These are phyloP conservation scores for Cenopis cana DNA, from an alignment of 2,888 invertebrate species.

Conservation along the genomic window DNA sequence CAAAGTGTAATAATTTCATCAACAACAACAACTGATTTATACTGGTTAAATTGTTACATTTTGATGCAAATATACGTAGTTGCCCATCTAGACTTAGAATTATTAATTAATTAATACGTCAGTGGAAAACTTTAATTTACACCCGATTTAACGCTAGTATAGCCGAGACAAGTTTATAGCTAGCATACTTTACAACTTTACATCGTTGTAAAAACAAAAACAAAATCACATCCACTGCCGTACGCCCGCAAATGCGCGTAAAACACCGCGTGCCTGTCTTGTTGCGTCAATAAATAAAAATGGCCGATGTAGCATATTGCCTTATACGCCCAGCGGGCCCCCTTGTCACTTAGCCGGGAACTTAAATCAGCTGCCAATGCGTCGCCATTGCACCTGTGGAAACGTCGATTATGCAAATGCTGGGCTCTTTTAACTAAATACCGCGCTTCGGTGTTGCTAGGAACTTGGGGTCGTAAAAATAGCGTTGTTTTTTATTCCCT, in stretches of 20 bases:
- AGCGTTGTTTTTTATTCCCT: conserved; percentile 51
- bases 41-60: not conserved
- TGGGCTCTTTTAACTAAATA: conserved; percentile 73
- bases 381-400: conserved; percentile 76
- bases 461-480: conserved; percentile 57
- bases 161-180: conserved; percentile 34
- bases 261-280: conserved; percentile 54
- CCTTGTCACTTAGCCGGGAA: conserved; percentile 71
- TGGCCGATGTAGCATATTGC: conserved; percentile 68
- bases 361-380: conserved; percentile 80
- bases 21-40: too few species aligned
- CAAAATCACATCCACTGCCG: conserved; percentile 39
- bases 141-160: conserved; percentile 3
- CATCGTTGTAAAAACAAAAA: conserved; percentile 38
- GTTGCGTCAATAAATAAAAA: conserved; percentile 73
- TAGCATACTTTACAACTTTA: conserved; percentile 34
- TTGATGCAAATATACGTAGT: too few species aligned
- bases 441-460: conserved; percentile 65
- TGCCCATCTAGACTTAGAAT: too few species aligned
- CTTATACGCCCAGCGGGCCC: conserved; percentile 72
- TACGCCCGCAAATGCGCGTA: conserved; percentile 41
- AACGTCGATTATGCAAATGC: conserved; percentile 83
- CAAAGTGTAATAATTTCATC: too few species aligned
- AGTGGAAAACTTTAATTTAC: conserved; percentile 1
- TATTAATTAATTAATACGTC: too few species aligned